phyloP scores from a whole-genome alignment of 2,888 invertebrate genomes.

The Polydrusus pterygomalis region DNA sequence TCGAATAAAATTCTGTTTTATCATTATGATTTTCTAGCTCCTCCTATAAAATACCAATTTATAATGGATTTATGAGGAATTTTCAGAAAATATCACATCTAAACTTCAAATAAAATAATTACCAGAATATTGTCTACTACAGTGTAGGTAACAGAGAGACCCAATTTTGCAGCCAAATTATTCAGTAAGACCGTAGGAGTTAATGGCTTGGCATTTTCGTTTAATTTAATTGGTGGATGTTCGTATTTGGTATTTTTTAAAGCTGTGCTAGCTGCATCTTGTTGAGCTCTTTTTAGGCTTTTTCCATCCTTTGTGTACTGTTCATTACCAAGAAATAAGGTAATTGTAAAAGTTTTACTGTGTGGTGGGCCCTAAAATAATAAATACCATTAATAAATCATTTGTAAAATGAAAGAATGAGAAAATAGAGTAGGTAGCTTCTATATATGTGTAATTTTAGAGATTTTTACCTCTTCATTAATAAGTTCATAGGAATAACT shows the following conservation, averaged over 20 bases:
- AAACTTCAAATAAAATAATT: neutral
- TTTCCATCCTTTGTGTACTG: constrained; percentile 61
- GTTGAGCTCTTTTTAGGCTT: constrained; percentile 65
- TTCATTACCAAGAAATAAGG: constrained; percentile 65
- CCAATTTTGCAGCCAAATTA: constrained; percentile 66
- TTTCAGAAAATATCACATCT: too few relatives aligned
- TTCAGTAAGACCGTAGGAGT: constrained; percentile 67
- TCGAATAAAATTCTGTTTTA: constrained; percentile 57
- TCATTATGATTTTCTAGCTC: constrained; percentile 42
- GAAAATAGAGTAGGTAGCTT: too few relatives aligned
- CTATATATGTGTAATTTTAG: too few relatives aligned
- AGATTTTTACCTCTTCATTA: constrained; percentile 59
- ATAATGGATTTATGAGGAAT: too few relatives aligned
- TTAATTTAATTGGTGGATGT: constrained; percentile 61
- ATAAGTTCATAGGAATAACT: constrained; percentile 60
- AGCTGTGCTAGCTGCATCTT: constrained; percentile 63
- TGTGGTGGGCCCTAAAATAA: constrained; percentile 65
- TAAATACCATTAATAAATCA: constrained; percentile 6
- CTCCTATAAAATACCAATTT: constrained; percentile 16
- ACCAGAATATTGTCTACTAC: constrained; percentile 57
- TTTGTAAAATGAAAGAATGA: neutral
- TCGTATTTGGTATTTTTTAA: constrained; percentile 63
- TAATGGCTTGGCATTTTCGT: constrained; percentile 55
- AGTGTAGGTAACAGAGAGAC: constrained; percentile 63
- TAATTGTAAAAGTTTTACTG: constrained; percentile 63